Conservation (phyloP, 2,888 invertebrate species). For the Corbicula japonica region DNA sequence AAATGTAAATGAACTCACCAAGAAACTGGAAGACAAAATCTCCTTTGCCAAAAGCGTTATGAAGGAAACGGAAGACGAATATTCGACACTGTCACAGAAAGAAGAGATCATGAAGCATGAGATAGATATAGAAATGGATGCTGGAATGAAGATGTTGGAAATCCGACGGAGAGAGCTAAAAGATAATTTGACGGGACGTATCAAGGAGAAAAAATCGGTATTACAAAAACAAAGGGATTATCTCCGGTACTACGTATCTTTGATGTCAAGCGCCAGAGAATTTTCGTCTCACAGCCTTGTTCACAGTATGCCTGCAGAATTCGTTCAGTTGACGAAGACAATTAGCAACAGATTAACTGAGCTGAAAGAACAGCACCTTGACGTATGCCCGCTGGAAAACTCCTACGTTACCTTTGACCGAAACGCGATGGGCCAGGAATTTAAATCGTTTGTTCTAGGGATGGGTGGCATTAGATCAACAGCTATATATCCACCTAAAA, state of each 20-base stretch:
- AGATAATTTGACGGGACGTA: slow-evolving; percentile 62
- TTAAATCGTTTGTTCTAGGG: slow-evolving; percentile 63
- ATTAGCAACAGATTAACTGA: slow-evolving; percentile 60
- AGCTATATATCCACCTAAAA: slow-evolving; percentile 72
- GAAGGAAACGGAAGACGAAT: slow-evolving; percentile 70
- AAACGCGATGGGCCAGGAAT: slow-evolving; percentile 65
- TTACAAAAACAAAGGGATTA: slow-evolving; percentile 69
- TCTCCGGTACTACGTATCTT: slow-evolving; percentile 60
- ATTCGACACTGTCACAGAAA: slow-evolving; percentile 56
- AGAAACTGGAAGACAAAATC: slow-evolving; percentile 67
- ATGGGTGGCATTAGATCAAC: slow-evolving; percentile 72
- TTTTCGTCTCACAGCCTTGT: slow-evolving; percentile 68
- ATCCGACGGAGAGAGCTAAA: slow-evolving; percentile 67
- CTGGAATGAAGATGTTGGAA: slow-evolving; percentile 69
- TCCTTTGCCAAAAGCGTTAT: slow-evolving; percentile 68
- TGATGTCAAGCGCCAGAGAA: slow-evolving; percentile 68
- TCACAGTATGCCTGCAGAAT: slow-evolving; percentile 71
- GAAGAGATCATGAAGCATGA: slow-evolving; percentile 64
- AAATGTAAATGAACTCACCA: slow-evolving; percentile 62
- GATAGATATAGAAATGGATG: slow-evolving; percentile 70
- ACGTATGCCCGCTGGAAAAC: slow-evolving; percentile 68
- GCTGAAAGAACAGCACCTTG: slow-evolving; percentile 64
- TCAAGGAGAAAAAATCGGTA: slow-evolving; percentile 68
- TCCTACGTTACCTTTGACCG: slow-evolving; percentile 69
- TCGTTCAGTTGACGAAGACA: slow-evolving; percentile 64